These are phyloP conservation scores for Pecten maximus DNA, from an alignment of 2,888 invertebrate species.

Conservation along the genomic window DNA sequence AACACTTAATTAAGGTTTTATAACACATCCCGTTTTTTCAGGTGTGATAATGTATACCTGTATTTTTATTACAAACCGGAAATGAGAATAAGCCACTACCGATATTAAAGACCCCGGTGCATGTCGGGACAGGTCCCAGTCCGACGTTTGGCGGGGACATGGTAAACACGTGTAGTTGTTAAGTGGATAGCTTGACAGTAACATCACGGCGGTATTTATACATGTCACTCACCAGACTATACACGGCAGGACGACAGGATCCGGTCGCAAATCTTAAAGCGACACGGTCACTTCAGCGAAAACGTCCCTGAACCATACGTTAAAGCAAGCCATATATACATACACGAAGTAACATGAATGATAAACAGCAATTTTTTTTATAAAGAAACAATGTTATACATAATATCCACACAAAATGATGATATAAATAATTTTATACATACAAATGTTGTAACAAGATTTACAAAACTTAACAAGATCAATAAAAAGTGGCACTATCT, in stretches of 20 bases:
- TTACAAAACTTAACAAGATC: too few species aligned
- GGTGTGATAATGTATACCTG: not conserved
- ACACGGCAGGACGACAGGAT: not conserved
- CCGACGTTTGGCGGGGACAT: not conserved
- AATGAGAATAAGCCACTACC: not conserved
- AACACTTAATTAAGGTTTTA: conserved; percentile 25
- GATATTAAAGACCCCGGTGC: not conserved
- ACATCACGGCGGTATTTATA: not conserved
- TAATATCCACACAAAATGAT: too few species aligned
- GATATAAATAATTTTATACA: too few species aligned
- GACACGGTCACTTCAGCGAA: not conserved
- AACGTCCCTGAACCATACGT: too few species aligned
- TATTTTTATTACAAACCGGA: conserved; percentile 1
- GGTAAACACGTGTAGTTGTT: not conserved
- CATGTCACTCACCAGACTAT: conserved; percentile 13
- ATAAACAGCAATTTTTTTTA: too few species aligned
- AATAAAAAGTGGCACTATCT: too few species aligned
- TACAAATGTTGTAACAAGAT: too few species aligned
- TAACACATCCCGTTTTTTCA: not conserved
- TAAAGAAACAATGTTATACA: too few species aligned
- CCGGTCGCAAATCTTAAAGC: not conserved
- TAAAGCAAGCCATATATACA: too few species aligned
- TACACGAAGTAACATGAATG: too few species aligned
- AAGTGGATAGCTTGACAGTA: conserved; percentile 16
- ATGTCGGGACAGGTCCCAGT: not conserved